Evolutionary conservation across 2,113 vertebrate genomes (phyloP).

Genomic region (Isurus oxyrinchus): DNA sequence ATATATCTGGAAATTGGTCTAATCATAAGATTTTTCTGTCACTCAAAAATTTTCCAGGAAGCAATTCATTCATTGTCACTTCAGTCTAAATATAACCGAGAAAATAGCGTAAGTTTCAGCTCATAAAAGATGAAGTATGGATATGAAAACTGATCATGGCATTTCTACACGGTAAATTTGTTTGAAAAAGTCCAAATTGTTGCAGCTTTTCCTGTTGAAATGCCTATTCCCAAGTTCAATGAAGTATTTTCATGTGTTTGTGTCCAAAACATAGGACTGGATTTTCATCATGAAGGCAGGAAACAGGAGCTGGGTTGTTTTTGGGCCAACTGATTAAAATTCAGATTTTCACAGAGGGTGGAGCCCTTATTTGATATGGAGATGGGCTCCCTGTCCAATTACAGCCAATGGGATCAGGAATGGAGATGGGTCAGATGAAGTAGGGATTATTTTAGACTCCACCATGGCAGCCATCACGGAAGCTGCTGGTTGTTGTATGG

Average conservation of each 20-base stretch:
- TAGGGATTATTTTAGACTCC: neutral
- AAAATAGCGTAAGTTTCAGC: neutral
- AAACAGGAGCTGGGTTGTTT: neutral
- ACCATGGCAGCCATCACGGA: neutral
- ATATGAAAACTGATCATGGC: neutral
- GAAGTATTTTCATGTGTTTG: neutral
- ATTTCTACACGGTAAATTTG: neutral
- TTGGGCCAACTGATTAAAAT: neutral
- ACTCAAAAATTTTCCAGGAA: neutral
- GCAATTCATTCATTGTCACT: neutral
- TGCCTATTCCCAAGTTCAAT: neutral
- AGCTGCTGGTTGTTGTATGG: neutral
- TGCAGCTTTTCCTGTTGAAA: neutral
- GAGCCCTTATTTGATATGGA: neutral
- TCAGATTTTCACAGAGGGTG: neutral
- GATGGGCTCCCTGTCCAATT: neutral
- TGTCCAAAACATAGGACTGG: no score
- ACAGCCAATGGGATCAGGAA: neutral
- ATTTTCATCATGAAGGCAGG: no score
- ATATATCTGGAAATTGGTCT: neutral
- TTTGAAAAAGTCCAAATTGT: neutral
- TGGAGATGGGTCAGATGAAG: neutral
- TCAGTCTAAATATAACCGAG: neutral
- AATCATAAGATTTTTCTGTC: neutral
- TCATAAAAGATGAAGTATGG: neutral